These are phyloP conservation scores for Plemyria rubiginata DNA, from an alignment of 2,888 invertebrate genomes.

Conservation along the genomic window DNA sequence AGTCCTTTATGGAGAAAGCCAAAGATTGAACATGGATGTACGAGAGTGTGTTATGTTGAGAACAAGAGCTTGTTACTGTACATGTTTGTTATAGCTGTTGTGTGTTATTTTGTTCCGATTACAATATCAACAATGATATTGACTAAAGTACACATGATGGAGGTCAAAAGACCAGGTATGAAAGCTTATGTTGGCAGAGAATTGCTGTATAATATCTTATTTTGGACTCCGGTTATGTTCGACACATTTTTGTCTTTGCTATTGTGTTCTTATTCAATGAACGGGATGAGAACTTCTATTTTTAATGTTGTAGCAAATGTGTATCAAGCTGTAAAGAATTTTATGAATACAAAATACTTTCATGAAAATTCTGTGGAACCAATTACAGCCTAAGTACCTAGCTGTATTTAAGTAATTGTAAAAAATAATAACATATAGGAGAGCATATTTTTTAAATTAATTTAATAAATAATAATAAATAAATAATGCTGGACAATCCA, in stretches of 20 bases:
- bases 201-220: slow-evolving; percentile 72
- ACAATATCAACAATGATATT: slow-evolving; percentile 72
- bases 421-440: too few relatives aligned
- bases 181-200: slow-evolving; percentile 71
- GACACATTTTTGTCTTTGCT: slow-evolving; percentile 73
- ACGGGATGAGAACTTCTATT: slow-evolving; percentile 65
- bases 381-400: slow-evolving; percentile 40
- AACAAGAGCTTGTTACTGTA: slow-evolving; percentile 68
- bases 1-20: slow-evolving; percentile 51
- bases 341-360: slow-evolving; percentile 75
- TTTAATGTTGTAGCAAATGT: slow-evolving; percentile 76
- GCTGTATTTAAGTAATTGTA: background rate
- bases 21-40: slow-evolving; percentile 59
- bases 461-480: too few relatives aligned
- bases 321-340: slow-evolving; percentile 74
- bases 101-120: slow-evolving; percentile 76
- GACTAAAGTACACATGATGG: slow-evolving; percentile 71
- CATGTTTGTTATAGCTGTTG: slow-evolving; percentile 65
- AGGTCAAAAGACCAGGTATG: slow-evolving; percentile 59
- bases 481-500: too few relatives aligned
- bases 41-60: slow-evolving; percentile 70
- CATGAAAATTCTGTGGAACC: slow-evolving; percentile 69
- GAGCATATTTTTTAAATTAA: too few relatives aligned
- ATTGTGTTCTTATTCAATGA: slow-evolving; percentile 69
- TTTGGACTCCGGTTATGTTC: slow-evolving; percentile 79